Percentiles rank a stretch among this genome's conserved stretches.
phyloP scores from a whole-genome alignment of 2,113 vertebrate species.

The Aspidoscelis tigris region DNA sequence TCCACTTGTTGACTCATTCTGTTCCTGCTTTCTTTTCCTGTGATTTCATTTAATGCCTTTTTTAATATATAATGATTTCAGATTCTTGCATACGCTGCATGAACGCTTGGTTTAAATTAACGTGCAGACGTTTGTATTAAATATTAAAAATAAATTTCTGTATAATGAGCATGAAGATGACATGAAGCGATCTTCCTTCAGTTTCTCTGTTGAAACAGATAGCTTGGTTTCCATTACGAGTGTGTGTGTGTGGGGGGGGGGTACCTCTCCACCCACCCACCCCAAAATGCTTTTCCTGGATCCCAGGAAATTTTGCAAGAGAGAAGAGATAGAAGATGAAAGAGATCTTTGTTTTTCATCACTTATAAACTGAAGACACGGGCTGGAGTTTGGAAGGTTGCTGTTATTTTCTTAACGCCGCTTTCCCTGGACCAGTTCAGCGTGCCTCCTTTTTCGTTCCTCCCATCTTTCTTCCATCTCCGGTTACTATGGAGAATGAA shows the following conservation, averaged over 20 bases:
- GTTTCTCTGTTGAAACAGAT: constrained; percentile 18
- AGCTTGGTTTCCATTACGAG: neutral
- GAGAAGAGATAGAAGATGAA: constrained; percentile 4
- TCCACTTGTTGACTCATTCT: neutral
- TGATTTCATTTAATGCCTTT: neutral
- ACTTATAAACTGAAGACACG: constrained; percentile 12
- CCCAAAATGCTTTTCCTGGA: rapidly evolving
- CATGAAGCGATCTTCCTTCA: neutral
- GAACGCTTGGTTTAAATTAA: neutral
- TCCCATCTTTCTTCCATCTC: constrained; percentile 61
- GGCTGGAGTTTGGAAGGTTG: constrained; percentile 50
- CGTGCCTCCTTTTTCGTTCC: constrained; percentile 18
- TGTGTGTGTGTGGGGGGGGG: constrained; percentile 16
- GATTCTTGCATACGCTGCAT: neutral
- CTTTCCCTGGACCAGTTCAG: constrained; percentile 40
- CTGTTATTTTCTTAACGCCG: constrained; percentile 37
- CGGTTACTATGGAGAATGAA: constrained; percentile 76
- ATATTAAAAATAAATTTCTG: neutral
- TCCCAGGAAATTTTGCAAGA: neutral
- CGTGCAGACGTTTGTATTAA: neutral
- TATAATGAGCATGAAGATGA: neutral
- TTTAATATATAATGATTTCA: neutral
- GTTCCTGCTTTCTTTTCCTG: neutral
- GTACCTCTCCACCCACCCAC: neutral
- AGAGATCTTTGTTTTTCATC: constrained; percentile 20